These are phyloP conservation scores for Sinocyclocheilus maitianheensis DNA, from an alignment of 2,113 vertebrate genomes.

Conservation along the genomic window DNA sequence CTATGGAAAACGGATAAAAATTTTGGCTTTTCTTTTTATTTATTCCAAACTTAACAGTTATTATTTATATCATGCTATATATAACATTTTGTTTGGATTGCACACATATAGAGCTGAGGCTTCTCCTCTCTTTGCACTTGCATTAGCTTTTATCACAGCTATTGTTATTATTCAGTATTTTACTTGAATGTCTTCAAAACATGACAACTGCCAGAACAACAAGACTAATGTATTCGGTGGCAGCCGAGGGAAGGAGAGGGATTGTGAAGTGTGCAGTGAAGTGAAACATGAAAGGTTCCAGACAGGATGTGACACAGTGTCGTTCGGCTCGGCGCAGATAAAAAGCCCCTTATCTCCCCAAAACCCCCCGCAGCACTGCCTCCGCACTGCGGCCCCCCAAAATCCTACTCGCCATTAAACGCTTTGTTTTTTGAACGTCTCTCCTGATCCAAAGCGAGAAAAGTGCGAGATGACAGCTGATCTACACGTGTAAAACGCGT, in stretches of 20 bases:
- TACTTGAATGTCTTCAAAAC: slow-evolving; percentile 55
- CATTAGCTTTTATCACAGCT: slow-evolving; percentile 51
- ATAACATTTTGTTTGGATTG: not conserved
- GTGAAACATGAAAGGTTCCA: slow-evolving; percentile 68
- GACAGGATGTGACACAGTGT: slow-evolving; percentile 69
- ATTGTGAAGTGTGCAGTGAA: slow-evolving; percentile 69
- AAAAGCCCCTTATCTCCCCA: slow-evolving; percentile 56
- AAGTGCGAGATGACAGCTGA: slow-evolving; percentile 40
- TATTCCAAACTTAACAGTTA: not conserved
- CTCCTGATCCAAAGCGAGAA: slow-evolving; percentile 34
- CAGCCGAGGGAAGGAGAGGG: slow-evolving; percentile 49
- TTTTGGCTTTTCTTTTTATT: not conserved
- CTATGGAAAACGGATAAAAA: not conserved
- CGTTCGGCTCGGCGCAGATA: slow-evolving; percentile 63
- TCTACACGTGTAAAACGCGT: slow-evolving; percentile 42
- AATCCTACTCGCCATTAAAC: slow-evolving; percentile 49
- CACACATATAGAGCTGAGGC: not conserved
- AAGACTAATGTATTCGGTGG: slow-evolving; percentile 63
- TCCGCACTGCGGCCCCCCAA: not conserved
- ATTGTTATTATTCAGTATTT: slow-evolving; percentile 59
- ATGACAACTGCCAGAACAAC: slow-evolving; percentile 58
- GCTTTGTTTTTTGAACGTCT: slow-evolving; percentile 41
- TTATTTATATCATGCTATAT: not conserved
- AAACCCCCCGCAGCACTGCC: slow-evolving; percentile 50
- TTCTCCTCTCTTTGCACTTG: not conserved